Conservation (phyloP, 2,113 vertebrate species). For the Hydropotes inermis region DNA sequence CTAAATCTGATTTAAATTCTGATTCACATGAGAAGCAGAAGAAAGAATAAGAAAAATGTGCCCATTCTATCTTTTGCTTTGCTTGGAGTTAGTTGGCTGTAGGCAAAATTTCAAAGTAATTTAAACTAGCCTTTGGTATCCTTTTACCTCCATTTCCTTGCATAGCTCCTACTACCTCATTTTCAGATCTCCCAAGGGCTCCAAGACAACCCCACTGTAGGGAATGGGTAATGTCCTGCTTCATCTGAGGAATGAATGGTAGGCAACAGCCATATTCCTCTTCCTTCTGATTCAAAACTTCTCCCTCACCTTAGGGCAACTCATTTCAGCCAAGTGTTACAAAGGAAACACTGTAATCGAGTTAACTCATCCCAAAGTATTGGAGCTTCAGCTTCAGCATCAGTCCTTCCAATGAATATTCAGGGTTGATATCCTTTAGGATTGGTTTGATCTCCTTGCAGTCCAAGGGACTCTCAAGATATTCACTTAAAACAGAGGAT, state of each 20-base stretch:
- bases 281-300: not conserved
- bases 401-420: not conserved
- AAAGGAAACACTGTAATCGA: not conserved
- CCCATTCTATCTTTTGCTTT: not conserved
- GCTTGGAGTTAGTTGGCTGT: not conserved
- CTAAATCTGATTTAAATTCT: slow-evolving; percentile 1
- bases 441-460: not conserved
- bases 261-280: not conserved
- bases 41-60: not conserved
- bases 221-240: not conserved
- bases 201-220: not conserved
- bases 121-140: not conserved
- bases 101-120: not conserved
- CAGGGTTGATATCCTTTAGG: not conserved
- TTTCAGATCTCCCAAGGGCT: not conserved
- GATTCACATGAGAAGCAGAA: not conserved
- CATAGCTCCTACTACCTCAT: not conserved
- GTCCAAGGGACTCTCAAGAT: not conserved
- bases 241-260: not conserved
- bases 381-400: not conserved
- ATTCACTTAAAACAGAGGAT: not conserved
- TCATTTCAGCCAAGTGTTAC: not conserved
- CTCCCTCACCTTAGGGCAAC: not conserved
- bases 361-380: not conserved
- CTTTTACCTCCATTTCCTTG: not conserved